These are phyloP conservation scores for Drosophila diplacantha DNA, from an alignment of 2,888 invertebrate genomes.

Conservation along the genomic window DNA sequence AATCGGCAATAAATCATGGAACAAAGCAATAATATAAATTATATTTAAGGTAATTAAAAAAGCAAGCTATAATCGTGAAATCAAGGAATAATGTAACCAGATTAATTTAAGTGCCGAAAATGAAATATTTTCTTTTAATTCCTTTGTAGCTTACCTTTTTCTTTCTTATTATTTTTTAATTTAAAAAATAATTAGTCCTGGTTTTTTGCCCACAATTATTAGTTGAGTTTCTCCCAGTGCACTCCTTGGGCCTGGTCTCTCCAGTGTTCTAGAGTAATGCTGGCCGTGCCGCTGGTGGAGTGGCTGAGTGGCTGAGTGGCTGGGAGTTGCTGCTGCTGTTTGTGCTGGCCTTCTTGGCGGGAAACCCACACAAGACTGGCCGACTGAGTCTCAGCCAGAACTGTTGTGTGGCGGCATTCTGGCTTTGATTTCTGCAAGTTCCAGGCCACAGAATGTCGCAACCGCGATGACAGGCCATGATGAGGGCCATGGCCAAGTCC, in stretches of 20 bases:
- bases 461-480: slow-evolving; percentile 20
- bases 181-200: neutral
- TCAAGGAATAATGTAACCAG: too few relatives aligned
- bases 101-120: too few relatives aligned
- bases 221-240: neutral
- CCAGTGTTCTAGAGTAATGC: slow-evolving; percentile 6
- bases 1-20: too few relatives aligned
- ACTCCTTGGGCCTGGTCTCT: slow-evolving; percentile 11
- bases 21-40: too few relatives aligned
- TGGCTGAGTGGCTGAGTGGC: slow-evolving; percentile 1
- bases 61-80: neutral
- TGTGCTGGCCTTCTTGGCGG: slow-evolving; percentile 47
- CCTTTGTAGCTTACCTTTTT: neutral
- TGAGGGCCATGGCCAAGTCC: slow-evolving; percentile 45
- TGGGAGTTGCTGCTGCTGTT: slow-evolving; percentile 27
- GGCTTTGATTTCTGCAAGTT: slow-evolving; percentile 46
- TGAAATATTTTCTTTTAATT: too few relatives aligned
- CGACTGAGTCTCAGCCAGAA: slow-evolving; percentile 47
- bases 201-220: neutral
- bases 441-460: slow-evolving; percentile 25
- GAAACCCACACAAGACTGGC: slow-evolving; percentile 48
- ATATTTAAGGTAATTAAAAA: neutral
- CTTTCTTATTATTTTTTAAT: neutral
- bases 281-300: neutral
- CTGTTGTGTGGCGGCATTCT: slow-evolving; percentile 39